Percentiles rank a stretch among this genome's conserved stretches.
These are phyloP conservation scores for Orientallactaga bullata DNA, from an alignment of 2,113 vertebrate species.

Conservation along the genomic window DNA sequence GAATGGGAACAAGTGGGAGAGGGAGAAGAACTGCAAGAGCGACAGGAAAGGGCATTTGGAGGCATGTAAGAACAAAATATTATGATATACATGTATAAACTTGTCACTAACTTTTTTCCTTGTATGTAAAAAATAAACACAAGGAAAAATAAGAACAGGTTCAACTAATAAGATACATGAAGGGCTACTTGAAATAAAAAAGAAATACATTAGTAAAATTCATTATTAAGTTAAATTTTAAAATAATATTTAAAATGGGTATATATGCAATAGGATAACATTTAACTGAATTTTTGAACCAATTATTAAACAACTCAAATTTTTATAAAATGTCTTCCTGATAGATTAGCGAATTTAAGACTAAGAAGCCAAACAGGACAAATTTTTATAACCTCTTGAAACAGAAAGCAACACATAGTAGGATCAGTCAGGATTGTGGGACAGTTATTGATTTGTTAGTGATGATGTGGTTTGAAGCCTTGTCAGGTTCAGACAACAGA, in stretches of 20 bases:
- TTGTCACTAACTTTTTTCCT: no score
- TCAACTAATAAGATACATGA: background rate
- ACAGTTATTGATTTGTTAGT: background rate
- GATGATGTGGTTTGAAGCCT: background rate
- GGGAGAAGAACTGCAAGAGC: background rate
- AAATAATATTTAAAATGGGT: background rate
- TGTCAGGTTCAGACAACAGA: background rate
- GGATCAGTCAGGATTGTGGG: background rate
- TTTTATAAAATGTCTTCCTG: background rate
- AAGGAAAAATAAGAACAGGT: background rate
- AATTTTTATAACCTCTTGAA: background rate
- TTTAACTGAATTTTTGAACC: background rate
- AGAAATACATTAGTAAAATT: background rate
- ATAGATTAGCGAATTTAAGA: conserved; percentile 6
- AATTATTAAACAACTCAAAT: background rate
- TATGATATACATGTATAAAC: background rate
- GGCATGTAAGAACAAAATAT: background rate
- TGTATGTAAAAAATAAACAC: background rate
- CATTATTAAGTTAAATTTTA: conserved; percentile 35
- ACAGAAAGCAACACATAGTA: background rate
- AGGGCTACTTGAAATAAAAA: background rate
- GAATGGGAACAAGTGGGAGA: background rate
- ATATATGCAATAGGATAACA: background rate
- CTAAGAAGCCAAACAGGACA: background rate
- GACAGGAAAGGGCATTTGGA: background rate